Percentiles rank a stretch among this genome's conserved stretches.
Evolutionary conservation across 1,140 invertebrate species (phyloP).

Genomic region (Cydia strobilella): DNA sequence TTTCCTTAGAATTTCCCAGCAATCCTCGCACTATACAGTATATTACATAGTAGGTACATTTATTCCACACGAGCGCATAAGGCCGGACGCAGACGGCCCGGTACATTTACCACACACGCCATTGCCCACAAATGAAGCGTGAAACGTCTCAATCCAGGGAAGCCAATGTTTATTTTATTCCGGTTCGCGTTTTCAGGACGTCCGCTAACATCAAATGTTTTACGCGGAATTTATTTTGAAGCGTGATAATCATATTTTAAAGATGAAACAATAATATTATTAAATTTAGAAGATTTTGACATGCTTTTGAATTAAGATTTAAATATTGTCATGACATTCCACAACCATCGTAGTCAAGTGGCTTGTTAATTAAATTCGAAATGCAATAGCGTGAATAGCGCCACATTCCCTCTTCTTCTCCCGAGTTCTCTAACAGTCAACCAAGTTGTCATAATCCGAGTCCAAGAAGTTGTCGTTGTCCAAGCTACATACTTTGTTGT

Average conservation of each 20-base stretch:
- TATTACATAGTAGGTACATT: constrained; percentile 18
- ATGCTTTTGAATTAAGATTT: too few species aligned
- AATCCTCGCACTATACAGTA: constrained; percentile 20
- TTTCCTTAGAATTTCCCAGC: neutral
- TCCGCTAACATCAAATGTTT: constrained; percentile 37
- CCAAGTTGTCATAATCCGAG: too few species aligned
- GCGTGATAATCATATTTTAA: neutral
- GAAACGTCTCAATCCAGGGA: constrained; percentile 57
- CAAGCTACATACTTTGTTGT: too few species aligned
- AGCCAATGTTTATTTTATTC: constrained; percentile 45
- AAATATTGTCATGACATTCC: too few species aligned
- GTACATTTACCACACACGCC: constrained; percentile 53
- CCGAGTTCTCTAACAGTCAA: too few species aligned
- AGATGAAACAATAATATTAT: neutral
- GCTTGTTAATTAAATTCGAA: too few species aligned
- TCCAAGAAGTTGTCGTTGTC: too few species aligned
- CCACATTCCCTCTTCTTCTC: too few species aligned
- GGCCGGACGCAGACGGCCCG: constrained; percentile 41
- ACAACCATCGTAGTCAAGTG: too few species aligned
- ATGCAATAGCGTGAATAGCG: too few species aligned
- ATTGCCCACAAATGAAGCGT: constrained; percentile 55
- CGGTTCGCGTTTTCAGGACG: constrained; percentile 3
- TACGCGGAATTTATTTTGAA: constrained; percentile 33
- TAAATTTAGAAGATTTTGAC: too few species aligned
- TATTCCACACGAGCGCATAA: constrained; percentile 9